phyloP scores from a whole-genome alignment of 2,888 invertebrate genomes.

The Nemapogon koenigi region DNA sequence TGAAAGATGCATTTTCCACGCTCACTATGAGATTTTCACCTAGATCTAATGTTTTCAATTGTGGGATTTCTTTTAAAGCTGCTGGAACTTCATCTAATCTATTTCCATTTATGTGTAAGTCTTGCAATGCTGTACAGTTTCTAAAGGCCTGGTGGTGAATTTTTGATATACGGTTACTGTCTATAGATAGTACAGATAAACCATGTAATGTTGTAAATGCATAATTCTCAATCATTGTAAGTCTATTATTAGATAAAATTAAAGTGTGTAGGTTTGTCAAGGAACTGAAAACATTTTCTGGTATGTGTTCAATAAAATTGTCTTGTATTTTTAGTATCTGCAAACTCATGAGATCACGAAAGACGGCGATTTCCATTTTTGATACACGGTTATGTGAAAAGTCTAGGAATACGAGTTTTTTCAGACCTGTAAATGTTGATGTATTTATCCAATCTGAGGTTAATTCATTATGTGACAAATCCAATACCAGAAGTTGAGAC shows the following conservation, averaged over 20 bases:
- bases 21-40: conserved; percentile 84
- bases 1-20: conserved; percentile 81
- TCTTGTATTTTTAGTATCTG: conserved; percentile 83
- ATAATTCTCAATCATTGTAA: conserved; percentile 76
- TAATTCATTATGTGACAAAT: conserved; percentile 80
- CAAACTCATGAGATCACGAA: conserved; percentile 78
- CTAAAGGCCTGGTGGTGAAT: conserved; percentile 78
- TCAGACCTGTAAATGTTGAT: conserved; percentile 78
- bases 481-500: conserved; percentile 75
- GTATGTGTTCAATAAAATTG: conserved; percentile 77
- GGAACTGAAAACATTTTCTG: conserved; percentile 80
- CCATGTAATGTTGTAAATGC: conserved; percentile 80
- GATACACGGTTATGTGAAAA: conserved; percentile 78
- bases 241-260: conserved; percentile 80
- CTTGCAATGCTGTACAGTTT: conserved; percentile 81
- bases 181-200: conserved; percentile 77
- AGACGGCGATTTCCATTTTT: conserved; percentile 77
- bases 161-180: conserved; percentile 78
- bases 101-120: conserved; percentile 84
- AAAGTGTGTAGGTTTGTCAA: conserved; percentile 81
- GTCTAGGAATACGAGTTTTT: conserved; percentile 78
- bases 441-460: conserved; percentile 85
- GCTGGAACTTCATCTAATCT: conserved; percentile 77
- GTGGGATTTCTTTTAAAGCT: conserved; percentile 75
- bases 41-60: conserved; percentile 81